These are phyloP conservation scores for Oenanthe melanoleuca DNA, from an alignment of 2,113 vertebrate species.

Conservation along the genomic window DNA sequence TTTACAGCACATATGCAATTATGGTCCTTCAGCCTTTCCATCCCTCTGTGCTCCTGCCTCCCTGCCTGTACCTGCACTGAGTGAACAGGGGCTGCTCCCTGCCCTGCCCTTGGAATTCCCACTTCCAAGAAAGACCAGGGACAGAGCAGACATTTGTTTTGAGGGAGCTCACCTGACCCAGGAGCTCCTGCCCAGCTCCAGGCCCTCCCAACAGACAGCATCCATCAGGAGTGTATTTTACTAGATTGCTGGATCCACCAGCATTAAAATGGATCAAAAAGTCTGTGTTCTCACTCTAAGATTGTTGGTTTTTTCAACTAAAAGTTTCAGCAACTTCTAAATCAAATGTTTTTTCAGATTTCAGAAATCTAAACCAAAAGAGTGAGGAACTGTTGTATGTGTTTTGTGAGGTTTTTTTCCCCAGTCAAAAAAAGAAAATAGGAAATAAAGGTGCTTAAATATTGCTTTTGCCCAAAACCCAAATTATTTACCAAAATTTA, in stretches of 20 bases:
- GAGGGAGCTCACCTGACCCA: not conserved
- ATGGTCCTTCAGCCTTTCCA: not conserved
- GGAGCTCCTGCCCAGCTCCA: not conserved
- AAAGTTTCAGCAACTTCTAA: not conserved
- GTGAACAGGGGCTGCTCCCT: not conserved
- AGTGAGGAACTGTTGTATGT: not conserved
- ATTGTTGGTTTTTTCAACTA: not conserved
- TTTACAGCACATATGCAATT: not conserved
- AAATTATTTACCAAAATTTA: not conserved
- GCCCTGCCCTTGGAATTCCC: not conserved
- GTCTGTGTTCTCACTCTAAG: not conserved
- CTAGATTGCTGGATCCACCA: rapidly evolving
- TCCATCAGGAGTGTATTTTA: not conserved
- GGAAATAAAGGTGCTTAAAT: not conserved
- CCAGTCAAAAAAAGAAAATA: not conserved
- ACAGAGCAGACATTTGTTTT: not conserved
- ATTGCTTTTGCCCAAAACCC: not conserved
- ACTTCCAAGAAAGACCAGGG: not conserved
- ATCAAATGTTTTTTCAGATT: not conserved
- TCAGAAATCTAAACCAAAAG: not conserved
- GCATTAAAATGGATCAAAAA: not conserved
- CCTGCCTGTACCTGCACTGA: not conserved
- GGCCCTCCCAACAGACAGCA: not conserved
- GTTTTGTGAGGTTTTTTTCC: not conserved
- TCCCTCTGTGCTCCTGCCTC: not conserved